A percentile compares a stretch with the other conserved stretches of the same genome.
Evolutionary conservation across 2,888 invertebrate genomes (phyloP).

Genomic region (Zaprionus obscuricornis): DNA sequence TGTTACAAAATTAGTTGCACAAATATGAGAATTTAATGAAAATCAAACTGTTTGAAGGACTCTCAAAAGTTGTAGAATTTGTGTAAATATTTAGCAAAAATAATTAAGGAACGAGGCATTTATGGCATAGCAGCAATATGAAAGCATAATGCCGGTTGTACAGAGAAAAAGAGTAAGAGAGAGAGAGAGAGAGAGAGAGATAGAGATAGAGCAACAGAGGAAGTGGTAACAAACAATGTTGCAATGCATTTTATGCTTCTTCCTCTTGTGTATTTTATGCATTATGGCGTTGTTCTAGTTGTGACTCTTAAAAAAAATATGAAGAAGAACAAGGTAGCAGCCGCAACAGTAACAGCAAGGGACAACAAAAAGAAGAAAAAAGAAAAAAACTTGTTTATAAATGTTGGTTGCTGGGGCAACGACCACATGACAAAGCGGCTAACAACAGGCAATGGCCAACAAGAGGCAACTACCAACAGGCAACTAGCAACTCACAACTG

Average conservation of each 20-base stretch:
- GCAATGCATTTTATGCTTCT: constrained; percentile 17
- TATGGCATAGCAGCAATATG: too few species aligned
- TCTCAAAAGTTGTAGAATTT: constrained; percentile 12
- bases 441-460: constrained; percentile 5
- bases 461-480: background rate
- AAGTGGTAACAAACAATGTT: constrained; percentile 18
- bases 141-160: too few species aligned
- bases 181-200: background rate
- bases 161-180: too few species aligned
- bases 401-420: constrained; percentile 77
- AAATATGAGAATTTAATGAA: constrained; percentile 27
- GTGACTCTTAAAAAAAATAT: background rate
- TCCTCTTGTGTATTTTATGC: constrained; percentile 35
- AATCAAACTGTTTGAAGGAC: constrained; percentile 7
- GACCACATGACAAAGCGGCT: constrained; percentile 59
- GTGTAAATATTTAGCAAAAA: constrained; percentile 66
- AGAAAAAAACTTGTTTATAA: constrained; percentile 65
- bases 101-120: too few species aligned
- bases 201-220: too few species aligned
- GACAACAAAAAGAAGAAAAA: constrained; percentile 4
- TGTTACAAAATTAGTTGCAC: constrained; percentile 61
- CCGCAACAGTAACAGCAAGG: constrained; percentile 30
- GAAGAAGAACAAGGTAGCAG: constrained; percentile 13
- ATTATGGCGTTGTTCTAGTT: constrained; percentile 53
- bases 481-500: constrained; percentile 9